These are phyloP conservation scores for Bucco capensis DNA, from an alignment of 2,113 vertebrate species.

Conservation along the genomic window DNA sequence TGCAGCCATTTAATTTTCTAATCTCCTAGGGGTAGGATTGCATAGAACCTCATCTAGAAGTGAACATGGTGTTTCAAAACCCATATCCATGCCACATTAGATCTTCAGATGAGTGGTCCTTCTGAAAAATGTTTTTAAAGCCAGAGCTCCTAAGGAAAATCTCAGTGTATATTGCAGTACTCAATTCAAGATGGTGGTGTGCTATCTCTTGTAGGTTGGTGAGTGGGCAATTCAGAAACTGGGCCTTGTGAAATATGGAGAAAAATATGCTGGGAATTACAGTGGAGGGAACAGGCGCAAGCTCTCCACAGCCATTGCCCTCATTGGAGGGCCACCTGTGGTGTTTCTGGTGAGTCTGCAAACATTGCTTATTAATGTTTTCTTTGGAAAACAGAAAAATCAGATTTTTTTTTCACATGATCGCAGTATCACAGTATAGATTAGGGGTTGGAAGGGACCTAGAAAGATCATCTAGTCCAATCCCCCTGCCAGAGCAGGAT, in stretches of 20 bases:
- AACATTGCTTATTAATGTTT: not conserved
- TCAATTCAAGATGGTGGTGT: not conserved
- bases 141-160: not conserved
- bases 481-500: no score
- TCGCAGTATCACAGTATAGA: no score
- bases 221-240: constrained; percentile 96
- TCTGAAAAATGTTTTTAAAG: not conserved
- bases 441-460: no score
- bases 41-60: not conserved
- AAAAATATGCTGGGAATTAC: constrained; percentile 90
- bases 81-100: rapidly evolving
- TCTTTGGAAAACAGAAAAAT: not conserved
- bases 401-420: not conserved
- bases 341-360: constrained; percentile 90
- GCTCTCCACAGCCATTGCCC: constrained; percentile 94
- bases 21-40: not conserved
- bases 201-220: constrained; percentile 78
- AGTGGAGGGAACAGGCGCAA: constrained; percentile 96
- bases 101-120: not conserved
- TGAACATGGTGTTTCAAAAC: not conserved
- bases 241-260: constrained; percentile 89
- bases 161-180: not conserved
- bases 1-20: not conserved
- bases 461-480: no score
- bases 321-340: constrained; percentile 93